phyloP scores from a whole-genome alignment of 2,797 vertebrate genomes.

The Tiaroga cobitis region DNA sequence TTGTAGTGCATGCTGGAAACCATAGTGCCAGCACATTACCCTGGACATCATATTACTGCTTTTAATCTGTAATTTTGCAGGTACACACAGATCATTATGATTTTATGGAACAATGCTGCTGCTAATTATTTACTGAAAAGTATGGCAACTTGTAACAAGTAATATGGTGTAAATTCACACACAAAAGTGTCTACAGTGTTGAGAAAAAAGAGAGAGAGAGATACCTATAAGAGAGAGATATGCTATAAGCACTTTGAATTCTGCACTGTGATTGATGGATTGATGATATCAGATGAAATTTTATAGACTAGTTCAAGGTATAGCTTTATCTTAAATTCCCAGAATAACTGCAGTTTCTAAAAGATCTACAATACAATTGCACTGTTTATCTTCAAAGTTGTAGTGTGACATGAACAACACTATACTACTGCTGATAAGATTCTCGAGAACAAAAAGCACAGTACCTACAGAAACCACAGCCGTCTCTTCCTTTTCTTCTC shows the following conservation, averaged over 20 bases:
- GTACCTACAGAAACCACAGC: conserved; percentile 43
- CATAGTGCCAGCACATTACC: neutral
- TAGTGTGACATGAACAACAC: conserved; percentile 24
- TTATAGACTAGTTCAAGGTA: neutral
- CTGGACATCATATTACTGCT: neutral
- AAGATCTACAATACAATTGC: conserved; percentile 4
- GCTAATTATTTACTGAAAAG: neutral
- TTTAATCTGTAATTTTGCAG: neutral
- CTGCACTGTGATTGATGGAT: conserved; percentile 5
- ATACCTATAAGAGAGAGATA: neutral
- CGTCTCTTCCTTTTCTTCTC: conserved; percentile 26
- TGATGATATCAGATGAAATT: neutral
- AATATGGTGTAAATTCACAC: neutral
- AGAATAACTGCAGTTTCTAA: neutral
- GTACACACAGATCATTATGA: neutral
- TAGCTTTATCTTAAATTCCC: conserved; percentile 17
- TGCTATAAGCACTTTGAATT: neutral
- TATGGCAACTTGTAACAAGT: neutral
- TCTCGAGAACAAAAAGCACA: conserved; percentile 34
- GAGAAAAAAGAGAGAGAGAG: neutral
- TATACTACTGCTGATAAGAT: conserved; percentile 36
- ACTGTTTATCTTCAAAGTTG: conserved; percentile 18
- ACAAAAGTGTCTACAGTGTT: neutral
- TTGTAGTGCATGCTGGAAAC: neutral
- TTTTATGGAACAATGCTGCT: neutral